Base-by-base conservation (phyloP, 1,140 invertebrate species). In the Temnothorax longispinosus region DNA sequence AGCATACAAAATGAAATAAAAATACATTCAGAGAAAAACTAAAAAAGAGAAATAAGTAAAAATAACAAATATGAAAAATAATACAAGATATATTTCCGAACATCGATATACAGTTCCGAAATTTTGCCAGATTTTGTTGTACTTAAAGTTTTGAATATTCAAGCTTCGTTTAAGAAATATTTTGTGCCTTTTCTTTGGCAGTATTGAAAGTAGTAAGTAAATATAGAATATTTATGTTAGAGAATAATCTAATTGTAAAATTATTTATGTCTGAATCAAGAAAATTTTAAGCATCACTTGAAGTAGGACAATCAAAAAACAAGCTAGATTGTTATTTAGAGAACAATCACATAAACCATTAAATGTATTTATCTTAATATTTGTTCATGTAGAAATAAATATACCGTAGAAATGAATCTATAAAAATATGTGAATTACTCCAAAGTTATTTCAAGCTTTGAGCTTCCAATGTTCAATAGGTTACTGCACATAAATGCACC, bases 371-470 rank as follows among this genome's bases (percentile, higher is more conserved):
- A 72, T 56, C 15, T 13, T 54, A 52, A 80, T 80, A 54, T 54
- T 82, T 8, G 3, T 32, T 1, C 6, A 58, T 82, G 13, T 74
- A 82, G 18, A 74, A 74, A 74, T 82, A 72, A 82, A 82, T 82
- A 4, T 58, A 47, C 0, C 2, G 11, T 5, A 69, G n/a, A 69
- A 47, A 82, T 82, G 21, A 44, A 44, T 60, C 1, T 62, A 77
- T 8, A 41, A 32, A 41, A 32, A 54, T 74, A 32, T 15, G 2
- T 67, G 21, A 82, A 41, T 41, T 41, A 41, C 10, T 82, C n/a
- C 21, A 58, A 56, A 60, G 27, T 27, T 27, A 27, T 27, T 27
- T 27, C 27, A 27, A 50, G 67, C 69, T 84, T 75, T 27, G n/a
- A 84, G 44, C 54, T 74, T 60, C 27, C 41, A 60, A 71, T 21